Base-by-base conservation (phyloP, 2,888 invertebrate genomes). In the Gryllus longicercus region DNA sequence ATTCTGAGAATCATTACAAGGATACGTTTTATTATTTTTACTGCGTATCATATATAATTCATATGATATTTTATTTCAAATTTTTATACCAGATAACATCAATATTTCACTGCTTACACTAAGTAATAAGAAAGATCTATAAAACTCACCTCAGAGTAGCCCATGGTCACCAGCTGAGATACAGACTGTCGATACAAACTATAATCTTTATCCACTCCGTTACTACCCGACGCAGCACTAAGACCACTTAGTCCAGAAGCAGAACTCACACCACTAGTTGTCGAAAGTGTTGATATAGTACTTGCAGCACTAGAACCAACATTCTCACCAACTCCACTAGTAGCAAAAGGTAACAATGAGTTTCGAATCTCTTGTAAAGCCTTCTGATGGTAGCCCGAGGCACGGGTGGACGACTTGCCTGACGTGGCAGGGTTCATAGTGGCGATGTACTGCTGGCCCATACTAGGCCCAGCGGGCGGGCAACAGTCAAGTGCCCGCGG, bases 361-460 rank as follows among this genome's bases (percentile, higher is more conserved):
- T 94, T 94, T 84, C 95, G 91, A 86, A 95, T 95, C 88, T 95
- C 93, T 88, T 94, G 94, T 88, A 95, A 91, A 86, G 95, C 95
- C 89, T 95, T 94, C 88, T 94, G 94, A 88, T 93, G 93, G 88
- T 95, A 95, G 89, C 93, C 93, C 82, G 84, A 83, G 87, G 90
- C 91, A 89, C 92, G 92, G 89, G 91, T 91, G 88, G 91, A 91
- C 89, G 91, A 87, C 86, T 88, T 88, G 86, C 87, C 88, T 86
- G 88, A 87, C 85, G 86, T 87, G 85, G 88, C 87, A 86, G 88
- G 87, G 88, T 88, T 89, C 89, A 89, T 89, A 87, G 87, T 89
- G 87, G 86, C 87, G 87, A 84, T 82, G 86, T 88, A 88, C 88
- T 88, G 88, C 85, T 88, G 88, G 88, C 88, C 88, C 88, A 88